Percentiles rank a stretch among this genome's conserved stretches.
Conservation (phyloP, 2,888 invertebrate genomes). For the Troilus luridus region DNA sequence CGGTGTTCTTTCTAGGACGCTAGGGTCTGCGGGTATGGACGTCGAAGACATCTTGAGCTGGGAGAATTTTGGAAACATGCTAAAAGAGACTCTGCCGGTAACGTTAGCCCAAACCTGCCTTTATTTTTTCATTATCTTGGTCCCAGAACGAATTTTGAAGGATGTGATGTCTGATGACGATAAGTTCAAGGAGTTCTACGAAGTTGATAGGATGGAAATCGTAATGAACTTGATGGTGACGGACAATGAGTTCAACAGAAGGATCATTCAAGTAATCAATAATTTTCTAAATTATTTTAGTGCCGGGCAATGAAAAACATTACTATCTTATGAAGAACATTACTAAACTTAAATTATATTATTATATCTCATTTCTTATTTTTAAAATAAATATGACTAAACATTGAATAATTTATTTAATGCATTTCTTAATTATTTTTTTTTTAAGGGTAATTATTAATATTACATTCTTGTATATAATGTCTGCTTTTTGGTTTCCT, state of each 20-base stretch:
- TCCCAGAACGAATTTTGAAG: background rate
- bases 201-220: slow-evolving; percentile 27
- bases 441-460: no score
- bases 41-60: background rate
- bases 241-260: background rate
- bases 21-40: background rate
- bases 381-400: no score
- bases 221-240: background rate
- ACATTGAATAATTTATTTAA: no score
- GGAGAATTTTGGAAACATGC: slow-evolving; percentile 39
- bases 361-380: no score
- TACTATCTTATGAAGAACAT: no score
- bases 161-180: background rate
- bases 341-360: no score
- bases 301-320: background rate
- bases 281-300: background rate
- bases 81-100: background rate
- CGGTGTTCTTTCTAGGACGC: background rate
- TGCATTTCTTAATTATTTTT: no score
- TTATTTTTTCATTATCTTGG: background rate
- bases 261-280: background rate
- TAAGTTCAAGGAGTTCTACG: slow-evolving; percentile 15
- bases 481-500: no score
- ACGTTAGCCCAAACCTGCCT: background rate
- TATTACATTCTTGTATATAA: no score